These are phyloP conservation scores for Pollenia griseotomentosa DNA, from an alignment of 2,888 invertebrate species.

Conservation along the genomic window DNA sequence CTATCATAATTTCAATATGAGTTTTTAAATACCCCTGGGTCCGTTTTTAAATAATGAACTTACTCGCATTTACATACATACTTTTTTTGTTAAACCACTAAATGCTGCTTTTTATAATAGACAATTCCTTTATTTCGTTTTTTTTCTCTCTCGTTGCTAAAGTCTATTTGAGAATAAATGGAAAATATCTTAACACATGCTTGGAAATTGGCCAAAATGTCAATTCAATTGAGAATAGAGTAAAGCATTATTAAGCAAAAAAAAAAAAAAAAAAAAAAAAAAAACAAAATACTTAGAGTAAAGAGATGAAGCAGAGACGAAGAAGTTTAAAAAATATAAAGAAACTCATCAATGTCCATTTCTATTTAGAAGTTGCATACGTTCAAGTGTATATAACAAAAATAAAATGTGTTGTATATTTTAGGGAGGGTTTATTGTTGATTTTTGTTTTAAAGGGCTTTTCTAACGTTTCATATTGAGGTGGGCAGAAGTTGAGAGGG, in stretches of 20 bases:
- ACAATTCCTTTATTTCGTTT: conserved; percentile 1
- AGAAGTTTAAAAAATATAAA: conserved; percentile 13
- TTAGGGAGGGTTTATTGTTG: conserved; percentile 38
- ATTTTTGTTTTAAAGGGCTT: conserved; percentile 20
- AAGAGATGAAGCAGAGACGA: background rate
- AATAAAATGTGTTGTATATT: conserved; percentile 59
- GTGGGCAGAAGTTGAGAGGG: background rate
- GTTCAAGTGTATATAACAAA: conserved; percentile 24
- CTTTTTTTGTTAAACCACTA: conserved; percentile 34
- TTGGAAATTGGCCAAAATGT: conserved; percentile 83
- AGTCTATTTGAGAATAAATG: conserved; percentile 44
- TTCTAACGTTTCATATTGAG: background rate
- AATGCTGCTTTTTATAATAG: conserved; percentile 39
- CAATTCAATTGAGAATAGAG: conserved; percentile 78
- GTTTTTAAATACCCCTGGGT: conserved; percentile 58
- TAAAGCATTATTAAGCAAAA: conserved; percentile 50
- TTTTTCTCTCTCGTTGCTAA: conserved; percentile 18
- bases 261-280: conserved; percentile 6
- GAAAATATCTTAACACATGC: conserved; percentile 74
- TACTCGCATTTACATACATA: conserved; percentile 17
- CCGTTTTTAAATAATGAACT: conserved; percentile 67
- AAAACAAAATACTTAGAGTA: background rate
- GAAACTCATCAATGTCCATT: conserved; percentile 68
- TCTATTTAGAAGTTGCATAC: conserved; percentile 65
- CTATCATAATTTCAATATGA: conserved; percentile 60